phyloP scores from a whole-genome alignment of 2,113 vertebrate genomes.

The Progne subis region DNA sequence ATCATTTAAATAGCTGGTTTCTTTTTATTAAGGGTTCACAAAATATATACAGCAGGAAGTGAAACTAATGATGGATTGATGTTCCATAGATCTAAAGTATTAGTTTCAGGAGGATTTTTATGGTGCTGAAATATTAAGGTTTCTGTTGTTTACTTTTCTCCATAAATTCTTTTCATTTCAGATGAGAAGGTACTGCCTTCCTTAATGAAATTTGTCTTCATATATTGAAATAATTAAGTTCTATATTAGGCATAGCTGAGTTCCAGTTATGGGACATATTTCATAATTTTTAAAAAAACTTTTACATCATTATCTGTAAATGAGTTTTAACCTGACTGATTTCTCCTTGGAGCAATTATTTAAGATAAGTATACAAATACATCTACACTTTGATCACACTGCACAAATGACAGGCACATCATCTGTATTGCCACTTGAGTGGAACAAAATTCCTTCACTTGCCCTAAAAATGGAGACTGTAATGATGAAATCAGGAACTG shows the following conservation, averaged over 20 bases:
- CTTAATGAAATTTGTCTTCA: slow-evolving; percentile 27
- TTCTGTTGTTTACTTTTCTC: neutral
- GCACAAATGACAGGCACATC: slow-evolving; percentile 59
- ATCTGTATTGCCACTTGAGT: slow-evolving; percentile 73
- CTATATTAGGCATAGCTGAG: neutral
- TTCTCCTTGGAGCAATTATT: slow-evolving; percentile 64
- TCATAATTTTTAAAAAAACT: neutral
- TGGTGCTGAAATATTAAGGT: neutral
- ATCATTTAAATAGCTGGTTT: neutral
- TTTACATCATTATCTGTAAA: slow-evolving; percentile 56
- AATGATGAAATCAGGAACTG: slow-evolving; percentile 73
- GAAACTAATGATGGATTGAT: neutral
- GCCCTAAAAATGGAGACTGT: slow-evolving; percentile 68
- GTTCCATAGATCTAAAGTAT: neutral
- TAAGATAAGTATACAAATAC: slow-evolving; percentile 74
- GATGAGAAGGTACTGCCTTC: neutral
- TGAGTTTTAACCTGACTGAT: slow-evolving; percentile 68
- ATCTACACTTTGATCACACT: slow-evolving; percentile 60
- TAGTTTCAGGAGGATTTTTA: neutral
- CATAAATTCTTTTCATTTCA: neutral
- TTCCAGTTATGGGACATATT: neutral
- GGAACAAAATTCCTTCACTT: slow-evolving; percentile 76
- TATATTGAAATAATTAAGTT: neutral
- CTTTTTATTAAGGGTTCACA: neutral
- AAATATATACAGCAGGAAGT: neutral